Evolutionary conservation across 2,113 vertebrate species (phyloP).

Genomic region (Callipepla squamata): DNA sequence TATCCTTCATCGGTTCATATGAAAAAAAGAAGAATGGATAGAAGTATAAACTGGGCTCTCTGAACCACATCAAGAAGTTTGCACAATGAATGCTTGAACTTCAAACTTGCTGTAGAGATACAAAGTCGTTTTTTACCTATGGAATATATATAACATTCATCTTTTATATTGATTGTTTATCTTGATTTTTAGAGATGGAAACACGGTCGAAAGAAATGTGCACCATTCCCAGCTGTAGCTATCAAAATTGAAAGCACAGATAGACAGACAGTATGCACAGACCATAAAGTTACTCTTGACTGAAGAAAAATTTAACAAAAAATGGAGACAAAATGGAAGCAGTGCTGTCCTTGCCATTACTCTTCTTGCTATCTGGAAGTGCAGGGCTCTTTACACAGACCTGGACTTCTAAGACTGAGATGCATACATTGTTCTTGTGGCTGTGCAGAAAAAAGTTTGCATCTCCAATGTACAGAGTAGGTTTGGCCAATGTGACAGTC

Average conservation of each 20-base stretch:
- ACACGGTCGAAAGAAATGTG: neutral
- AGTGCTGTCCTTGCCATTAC: neutral
- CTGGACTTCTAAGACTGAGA: neutral
- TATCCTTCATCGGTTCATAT: neutral
- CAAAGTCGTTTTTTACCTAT: neutral
- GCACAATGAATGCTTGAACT: neutral
- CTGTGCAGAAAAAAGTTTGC: neutral
- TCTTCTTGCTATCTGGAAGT: neutral
- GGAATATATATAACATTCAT: neutral
- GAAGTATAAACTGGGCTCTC: neutral
- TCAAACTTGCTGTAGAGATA: neutral
- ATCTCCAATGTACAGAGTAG: neutral
- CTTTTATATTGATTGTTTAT: neutral
- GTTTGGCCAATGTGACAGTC: neutral
- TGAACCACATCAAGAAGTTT: neutral
- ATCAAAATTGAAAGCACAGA: neutral
- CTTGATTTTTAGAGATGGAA: neutral
- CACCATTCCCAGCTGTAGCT: neutral
- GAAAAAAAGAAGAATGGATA: neutral
- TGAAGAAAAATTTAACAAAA: neutral
- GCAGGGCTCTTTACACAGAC: neutral
- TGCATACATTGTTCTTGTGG: fast-evolving
- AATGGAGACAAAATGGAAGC: neutral
- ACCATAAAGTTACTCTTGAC: neutral
- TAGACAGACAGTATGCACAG: neutral